Evolutionary conservation across 2,888 invertebrate genomes (phyloP).

Genomic region (Dioctria rufipes): DNA sequence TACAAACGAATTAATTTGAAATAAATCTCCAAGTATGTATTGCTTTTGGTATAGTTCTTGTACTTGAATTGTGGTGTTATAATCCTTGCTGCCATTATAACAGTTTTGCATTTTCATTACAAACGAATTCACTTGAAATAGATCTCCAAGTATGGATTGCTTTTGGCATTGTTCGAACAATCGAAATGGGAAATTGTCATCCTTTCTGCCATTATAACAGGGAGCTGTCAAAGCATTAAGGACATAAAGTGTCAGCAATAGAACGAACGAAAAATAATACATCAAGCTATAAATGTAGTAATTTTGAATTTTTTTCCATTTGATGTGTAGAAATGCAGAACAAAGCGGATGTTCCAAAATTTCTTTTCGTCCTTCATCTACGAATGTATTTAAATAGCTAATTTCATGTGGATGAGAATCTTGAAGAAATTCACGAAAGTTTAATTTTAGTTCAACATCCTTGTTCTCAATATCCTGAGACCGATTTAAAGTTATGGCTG

Average conservation of each 20-base stretch:
- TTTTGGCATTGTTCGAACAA: too few relatives aligned
- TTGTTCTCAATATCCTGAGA: slow-evolving; percentile 83
- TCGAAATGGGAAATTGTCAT: too few relatives aligned
- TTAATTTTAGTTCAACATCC: slow-evolving; percentile 86
- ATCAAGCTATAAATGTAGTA: slow-evolving; percentile 87
- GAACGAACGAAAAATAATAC: slow-evolving; percentile 84
- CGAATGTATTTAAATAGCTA: slow-evolving; percentile 88
- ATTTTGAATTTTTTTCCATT: slow-evolving; percentile 92
- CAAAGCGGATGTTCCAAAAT: slow-evolving; percentile 89
- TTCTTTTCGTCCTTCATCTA: slow-evolving; percentile 91
- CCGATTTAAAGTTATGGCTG: slow-evolving; percentile 84
- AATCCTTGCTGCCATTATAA: too few relatives aligned
- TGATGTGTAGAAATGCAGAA: slow-evolving; percentile 88
- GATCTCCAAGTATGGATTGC: too few relatives aligned
- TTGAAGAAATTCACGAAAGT: slow-evolving; percentile 86
- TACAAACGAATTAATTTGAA: slow-evolving; percentile 63
- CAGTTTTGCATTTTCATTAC: slow-evolving; percentile 79
- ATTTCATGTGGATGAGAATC: slow-evolving; percentile 89
- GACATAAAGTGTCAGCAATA: slow-evolving; percentile 86
- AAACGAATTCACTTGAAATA: too few relatives aligned
- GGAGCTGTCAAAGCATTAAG: slow-evolving; percentile 87
- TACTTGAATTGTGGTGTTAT: too few relatives aligned
- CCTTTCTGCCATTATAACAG: slow-evolving; percentile 75
- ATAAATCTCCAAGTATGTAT: too few relatives aligned
- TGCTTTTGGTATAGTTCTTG: too few relatives aligned